Conservation (phyloP, 2,797 vertebrate species). For the Anas bernieri region DNA sequence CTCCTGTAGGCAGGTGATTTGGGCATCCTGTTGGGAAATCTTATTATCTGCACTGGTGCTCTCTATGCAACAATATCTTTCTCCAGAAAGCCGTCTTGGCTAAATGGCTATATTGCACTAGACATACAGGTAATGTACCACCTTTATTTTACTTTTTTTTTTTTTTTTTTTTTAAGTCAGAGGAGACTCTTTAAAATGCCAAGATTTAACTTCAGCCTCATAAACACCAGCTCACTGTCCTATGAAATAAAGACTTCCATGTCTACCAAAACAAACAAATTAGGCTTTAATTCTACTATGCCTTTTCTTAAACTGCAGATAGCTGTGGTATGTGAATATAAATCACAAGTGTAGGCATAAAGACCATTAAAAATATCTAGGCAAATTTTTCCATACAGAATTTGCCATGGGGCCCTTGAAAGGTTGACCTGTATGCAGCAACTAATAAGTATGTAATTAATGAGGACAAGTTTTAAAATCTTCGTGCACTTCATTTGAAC, state of each 20-base stretch:
- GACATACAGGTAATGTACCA: not conserved
- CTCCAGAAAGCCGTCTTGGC: not conserved
- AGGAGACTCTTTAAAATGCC: not conserved
- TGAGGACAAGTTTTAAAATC: not conserved
- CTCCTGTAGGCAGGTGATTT: not conserved
- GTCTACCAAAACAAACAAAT: not conserved
- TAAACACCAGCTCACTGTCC: not conserved
- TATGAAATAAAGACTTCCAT: not conserved
- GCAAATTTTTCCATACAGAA: not conserved
- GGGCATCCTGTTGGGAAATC: not conserved
- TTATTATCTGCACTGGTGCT: not conserved
- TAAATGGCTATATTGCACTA: not conserved
- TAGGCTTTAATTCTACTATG: not conserved
- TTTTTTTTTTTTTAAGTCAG: not conserved
- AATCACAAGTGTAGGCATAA: not conserved
- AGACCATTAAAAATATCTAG: not conserved
- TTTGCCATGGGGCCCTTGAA: not conserved
- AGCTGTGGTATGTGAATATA: not conserved
- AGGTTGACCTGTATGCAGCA: not conserved
- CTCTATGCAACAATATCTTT: not conserved
- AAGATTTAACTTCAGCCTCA: not conserved
- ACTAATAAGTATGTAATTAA: not conserved
- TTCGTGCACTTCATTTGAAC: not conserved
- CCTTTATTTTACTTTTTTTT: not conserved
- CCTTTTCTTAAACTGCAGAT: not conserved